These are phyloP conservation scores for Asteroscopus sphinx DNA, from an alignment of 2,888 invertebrate species.

Conservation along the genomic window DNA sequence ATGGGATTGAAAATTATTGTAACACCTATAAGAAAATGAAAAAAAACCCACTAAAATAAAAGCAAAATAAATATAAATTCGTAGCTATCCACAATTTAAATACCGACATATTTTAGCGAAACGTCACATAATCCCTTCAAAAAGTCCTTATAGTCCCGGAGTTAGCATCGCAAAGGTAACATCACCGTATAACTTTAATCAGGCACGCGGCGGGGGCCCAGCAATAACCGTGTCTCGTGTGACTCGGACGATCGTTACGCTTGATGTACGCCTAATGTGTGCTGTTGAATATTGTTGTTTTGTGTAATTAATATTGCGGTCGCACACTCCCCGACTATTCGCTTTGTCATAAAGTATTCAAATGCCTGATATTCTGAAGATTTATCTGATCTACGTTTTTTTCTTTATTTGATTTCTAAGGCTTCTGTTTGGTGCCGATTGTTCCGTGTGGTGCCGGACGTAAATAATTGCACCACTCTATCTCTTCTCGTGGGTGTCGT, in stretches of 20 bases:
- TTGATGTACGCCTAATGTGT: constrained; percentile 50
- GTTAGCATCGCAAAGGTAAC: constrained; percentile 36
- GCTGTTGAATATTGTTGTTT: constrained; percentile 21
- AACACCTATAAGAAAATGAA: too few species aligned
- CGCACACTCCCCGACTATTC: constrained; percentile 14
- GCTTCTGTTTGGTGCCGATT: too few species aligned
- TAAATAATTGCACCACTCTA: too few species aligned
- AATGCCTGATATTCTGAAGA: neutral
- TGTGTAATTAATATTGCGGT: constrained; percentile 41
- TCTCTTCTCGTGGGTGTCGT: too few species aligned
- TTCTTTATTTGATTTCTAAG: too few species aligned
- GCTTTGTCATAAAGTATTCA: neutral
- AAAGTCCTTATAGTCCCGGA: constrained; percentile 39
- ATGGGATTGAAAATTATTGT: too few species aligned
- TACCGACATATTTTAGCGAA: constrained; percentile 38
- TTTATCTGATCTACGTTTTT: too few species aligned
- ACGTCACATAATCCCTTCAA: constrained; percentile 45
- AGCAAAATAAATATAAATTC: neutral
- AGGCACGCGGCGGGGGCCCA: constrained; percentile 38
- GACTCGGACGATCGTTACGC: constrained; percentile 16
- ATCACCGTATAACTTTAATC: constrained; percentile 40
- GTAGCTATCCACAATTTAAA: constrained; percentile 22
- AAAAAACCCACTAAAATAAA: too few species aligned
- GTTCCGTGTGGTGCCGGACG: too few species aligned
- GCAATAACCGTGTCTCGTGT: constrained; percentile 45